Evolutionary conservation across 2,797 vertebrate genomes (phyloP), one percentile per base, ranked within the genome.

Genomic region (Microcaecilia unicolor): DNA sequence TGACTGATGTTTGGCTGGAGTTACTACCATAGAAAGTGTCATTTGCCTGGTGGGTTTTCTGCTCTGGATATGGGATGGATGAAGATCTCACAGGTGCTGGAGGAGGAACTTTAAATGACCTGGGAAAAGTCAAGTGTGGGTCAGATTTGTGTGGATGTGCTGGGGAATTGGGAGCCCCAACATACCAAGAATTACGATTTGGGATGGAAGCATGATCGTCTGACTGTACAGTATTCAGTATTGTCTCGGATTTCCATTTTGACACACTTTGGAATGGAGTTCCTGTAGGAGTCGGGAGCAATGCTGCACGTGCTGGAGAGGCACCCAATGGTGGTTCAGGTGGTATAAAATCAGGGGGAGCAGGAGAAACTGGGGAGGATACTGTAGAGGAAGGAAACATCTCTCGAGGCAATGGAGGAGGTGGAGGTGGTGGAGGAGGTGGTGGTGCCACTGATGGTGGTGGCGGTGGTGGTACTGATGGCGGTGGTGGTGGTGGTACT

Each of bases 61-160:
- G 52, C 43, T 68, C 76, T 17, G 52, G 61, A 41, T 19, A 28
- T 0, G 71, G 64, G 39, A 85, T 81, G 51, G 82, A 85, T 2
- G 81, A 81, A 9, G 64, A 73, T 4, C 82, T 72, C 4, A 72
- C 56, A 1, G 81, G 82, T 15, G 79, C 64, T 0, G 82, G 78
- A 1, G 82, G 81, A 1, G 82, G 81, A 44, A 83, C 62, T 57
- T 84, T 85, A 49, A 67, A 67, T 1, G 71, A 73, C 13, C 72
- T 65, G 24, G 82, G 71, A 26, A 79, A 74, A 34, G 79, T 76
- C 17, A 75, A 72, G 29, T 76, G 74, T 12, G 77, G 54, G 18
- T 83, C 69, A n/a, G n/a, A n/a, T n/a, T n/a, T n/a, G n/a, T n/a
- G n/a, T n/a, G n/a, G n/a, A n/a, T n/a, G n/a, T n/a, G n/a, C n/a